These are phyloP conservation scores for Cotesia chilonis DNA, from an alignment of 1,140 invertebrate genomes.

Conservation along the genomic window DNA sequence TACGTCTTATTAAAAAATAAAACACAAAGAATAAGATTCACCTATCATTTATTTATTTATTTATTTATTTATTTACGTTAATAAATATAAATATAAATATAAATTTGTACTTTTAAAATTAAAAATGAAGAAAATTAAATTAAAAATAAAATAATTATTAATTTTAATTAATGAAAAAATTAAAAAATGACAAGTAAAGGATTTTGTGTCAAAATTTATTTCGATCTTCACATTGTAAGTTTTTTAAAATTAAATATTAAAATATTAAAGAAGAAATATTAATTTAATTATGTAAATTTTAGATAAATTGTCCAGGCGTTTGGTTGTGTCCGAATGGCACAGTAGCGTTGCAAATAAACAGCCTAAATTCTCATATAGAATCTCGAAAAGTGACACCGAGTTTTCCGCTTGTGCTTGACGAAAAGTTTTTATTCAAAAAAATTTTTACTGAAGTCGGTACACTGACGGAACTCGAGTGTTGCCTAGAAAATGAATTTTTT, in stretches of 20 bases:
- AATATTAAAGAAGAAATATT: no score
- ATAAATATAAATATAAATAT: not conserved
- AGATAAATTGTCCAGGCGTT: constrained; percentile 79
- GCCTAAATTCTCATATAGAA: constrained; percentile 69
- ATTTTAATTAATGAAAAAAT: constrained; percentile 15
- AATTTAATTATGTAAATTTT: constrained; percentile 37
- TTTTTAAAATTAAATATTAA: constrained; percentile 3
- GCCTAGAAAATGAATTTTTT: constrained; percentile 68
- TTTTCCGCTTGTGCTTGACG: constrained; percentile 73
- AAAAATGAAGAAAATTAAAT: constrained; percentile 18
- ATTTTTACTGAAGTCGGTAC: constrained; percentile 66
- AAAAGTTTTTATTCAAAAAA: constrained; percentile 74
- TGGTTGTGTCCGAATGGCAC: constrained; percentile 78
- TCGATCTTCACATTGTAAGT: constrained; percentile 62
- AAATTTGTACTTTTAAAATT: not conserved
- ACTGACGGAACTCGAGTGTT: constrained; percentile 60
- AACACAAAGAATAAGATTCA: no score
- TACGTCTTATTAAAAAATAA: no score
- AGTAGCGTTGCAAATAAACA: constrained; percentile 70
- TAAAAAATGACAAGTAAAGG: constrained; percentile 56
- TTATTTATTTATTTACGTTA: no score
- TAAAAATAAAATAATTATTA: not conserved
- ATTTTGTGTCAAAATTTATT: constrained; percentile 58
- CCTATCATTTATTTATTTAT: no score
- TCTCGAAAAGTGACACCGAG: constrained; percentile 68